phyloP scores from a whole-genome alignment of 2,888 invertebrate genomes.

The Nephrotoma flavescens region DNA sequence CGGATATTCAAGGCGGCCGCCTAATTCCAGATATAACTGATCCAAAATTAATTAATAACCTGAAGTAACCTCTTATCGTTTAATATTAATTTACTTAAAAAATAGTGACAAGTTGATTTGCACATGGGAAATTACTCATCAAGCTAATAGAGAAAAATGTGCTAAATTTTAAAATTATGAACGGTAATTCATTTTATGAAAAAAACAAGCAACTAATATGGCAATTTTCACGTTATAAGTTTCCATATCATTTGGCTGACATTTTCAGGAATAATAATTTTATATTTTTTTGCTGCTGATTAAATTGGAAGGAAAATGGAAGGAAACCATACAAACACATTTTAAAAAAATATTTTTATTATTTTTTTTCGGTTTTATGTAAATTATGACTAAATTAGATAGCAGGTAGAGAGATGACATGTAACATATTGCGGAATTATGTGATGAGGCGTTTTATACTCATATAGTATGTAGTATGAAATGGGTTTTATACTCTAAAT shows the following conservation, averaged over 20 bases:
- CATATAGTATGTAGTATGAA: neutral
- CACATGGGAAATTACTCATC: too few species aligned
- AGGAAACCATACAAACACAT: neutral
- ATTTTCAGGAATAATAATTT: neutral
- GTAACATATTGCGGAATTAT: neutral
- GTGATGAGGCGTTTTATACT: neutral
- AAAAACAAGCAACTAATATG: neutral
- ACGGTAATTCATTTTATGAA: neutral
- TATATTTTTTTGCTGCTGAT: neutral
- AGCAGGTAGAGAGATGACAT: neutral
- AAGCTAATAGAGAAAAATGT: neutral
- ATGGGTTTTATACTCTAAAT: neutral
- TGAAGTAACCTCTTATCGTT: too few species aligned
- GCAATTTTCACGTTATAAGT: neutral
- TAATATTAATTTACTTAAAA: too few species aligned
- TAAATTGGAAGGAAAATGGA: neutral
- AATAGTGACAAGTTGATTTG: too few species aligned
- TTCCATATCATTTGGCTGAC: neutral
- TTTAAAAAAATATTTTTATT: neutral
- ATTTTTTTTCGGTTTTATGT: neutral
- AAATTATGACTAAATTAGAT: neutral
- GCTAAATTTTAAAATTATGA: neutral
- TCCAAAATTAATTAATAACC: too few species aligned
- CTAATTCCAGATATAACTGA: too few species aligned
- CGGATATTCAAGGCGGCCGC: too few species aligned